These are phyloP conservation scores for Drosophila bocki DNA, from an alignment of 1,140 invertebrate species.

Conservation along the genomic window DNA sequence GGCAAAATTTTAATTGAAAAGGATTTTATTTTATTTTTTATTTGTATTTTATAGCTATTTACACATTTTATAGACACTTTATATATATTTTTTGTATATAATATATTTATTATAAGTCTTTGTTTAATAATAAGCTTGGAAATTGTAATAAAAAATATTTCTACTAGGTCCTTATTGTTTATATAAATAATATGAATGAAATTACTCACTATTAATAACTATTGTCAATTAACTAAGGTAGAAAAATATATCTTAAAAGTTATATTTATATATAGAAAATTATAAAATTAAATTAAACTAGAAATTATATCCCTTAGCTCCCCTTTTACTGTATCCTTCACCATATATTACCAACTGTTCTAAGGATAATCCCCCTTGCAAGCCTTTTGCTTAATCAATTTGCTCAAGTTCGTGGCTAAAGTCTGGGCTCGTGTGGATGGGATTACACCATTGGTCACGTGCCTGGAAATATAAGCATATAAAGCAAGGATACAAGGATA, in stretches of 20 bases:
- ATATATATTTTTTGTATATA: neutral
- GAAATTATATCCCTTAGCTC: neutral
- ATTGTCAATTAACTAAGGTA: neutral
- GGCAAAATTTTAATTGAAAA: neutral
- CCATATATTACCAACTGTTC: neutral
- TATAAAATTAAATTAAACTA: neutral
- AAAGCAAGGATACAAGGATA: constrained; percentile 1
- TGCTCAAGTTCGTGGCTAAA: constrained; percentile 2
- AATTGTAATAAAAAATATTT: neutral
- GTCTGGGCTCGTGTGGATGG: constrained; percentile 12
- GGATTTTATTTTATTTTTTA: neutral
- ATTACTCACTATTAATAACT: neutral
- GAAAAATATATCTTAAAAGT: neutral
- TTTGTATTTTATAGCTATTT: neutral
- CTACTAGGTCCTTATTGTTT: too few relatives aligned
- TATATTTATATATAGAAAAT: neutral
- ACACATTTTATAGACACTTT: too few relatives aligned
- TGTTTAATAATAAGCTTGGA: neutral
- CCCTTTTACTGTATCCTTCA: neutral
- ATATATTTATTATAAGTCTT: neutral
- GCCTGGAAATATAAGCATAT: constrained; percentile 38
- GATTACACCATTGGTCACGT: constrained; percentile 50
- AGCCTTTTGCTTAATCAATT: constrained; percentile 21
- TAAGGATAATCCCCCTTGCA: neutral
- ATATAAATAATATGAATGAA: neutral